Evolutionary conservation across 35 echinoderm and acorn worm species (phyloP).

Genomic region (Holothuria glaberrima): DNA sequence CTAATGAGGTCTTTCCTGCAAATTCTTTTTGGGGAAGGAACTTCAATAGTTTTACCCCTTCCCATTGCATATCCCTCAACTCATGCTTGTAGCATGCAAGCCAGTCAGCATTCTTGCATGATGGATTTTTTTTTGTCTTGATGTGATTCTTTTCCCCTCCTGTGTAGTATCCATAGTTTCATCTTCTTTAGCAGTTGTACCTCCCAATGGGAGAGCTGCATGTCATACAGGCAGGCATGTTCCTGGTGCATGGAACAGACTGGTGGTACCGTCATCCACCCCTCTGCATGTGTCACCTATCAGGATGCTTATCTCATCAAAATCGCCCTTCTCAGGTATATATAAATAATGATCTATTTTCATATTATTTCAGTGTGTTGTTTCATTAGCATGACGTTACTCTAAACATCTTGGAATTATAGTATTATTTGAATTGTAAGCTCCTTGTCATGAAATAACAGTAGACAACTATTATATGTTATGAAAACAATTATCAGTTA

Average conservation of each 20-base stretch:
- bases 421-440: too few species aligned
- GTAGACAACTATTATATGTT: too few species aligned
- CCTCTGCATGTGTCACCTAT: conserved; percentile 27
- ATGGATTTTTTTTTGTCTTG: neutral
- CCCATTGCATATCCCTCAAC: too few species aligned
- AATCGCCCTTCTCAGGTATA: conserved; percentile 3
- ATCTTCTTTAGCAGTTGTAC: conserved; percentile 10
- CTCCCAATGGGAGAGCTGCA: conserved; percentile 22
- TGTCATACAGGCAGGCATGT: conserved; percentile 6
- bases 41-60: too few species aligned
- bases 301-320: conserved; percentile 20
- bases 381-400: neutral
- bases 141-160: conserved; percentile 32
- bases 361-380: neutral
- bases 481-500: too few species aligned
- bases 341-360: neutral
- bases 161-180: conserved; percentile 33
- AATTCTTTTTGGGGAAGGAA: too few species aligned
- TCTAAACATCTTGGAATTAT: too few species aligned
- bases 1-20: too few species aligned
- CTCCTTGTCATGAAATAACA: too few species aligned
- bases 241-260: neutral
- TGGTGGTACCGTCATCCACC: neutral
- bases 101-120: too few species aligned
- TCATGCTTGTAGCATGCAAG: too few species aligned